Evolutionary conservation across 2,888 invertebrate genomes (phyloP), one percentile per base, ranked within the genome.

Genomic region (Perithous albicinctus): DNA sequence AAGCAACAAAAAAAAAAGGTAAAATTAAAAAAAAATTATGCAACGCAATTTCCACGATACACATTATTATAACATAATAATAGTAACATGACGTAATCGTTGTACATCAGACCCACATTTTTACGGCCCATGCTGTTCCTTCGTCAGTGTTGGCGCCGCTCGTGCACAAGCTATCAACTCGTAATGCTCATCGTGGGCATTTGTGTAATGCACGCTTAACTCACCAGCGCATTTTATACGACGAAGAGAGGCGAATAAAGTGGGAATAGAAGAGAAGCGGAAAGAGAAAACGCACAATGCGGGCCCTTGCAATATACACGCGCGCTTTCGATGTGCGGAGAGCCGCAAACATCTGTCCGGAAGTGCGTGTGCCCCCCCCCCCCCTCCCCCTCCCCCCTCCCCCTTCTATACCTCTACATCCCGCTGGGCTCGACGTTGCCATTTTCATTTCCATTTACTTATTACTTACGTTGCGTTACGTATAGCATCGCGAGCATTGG

Each of bases 331-430:
- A 18, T 64, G 75, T 80, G 82, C 73, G 70, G n/a, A 77, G 81
- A 79, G 80, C 81, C 84, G 81, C 59, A 87, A n/a, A 88, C 90
- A 89, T 89, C 89, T 90, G 90, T 86, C 90, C 90, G 90, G 90
- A 90, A 90, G 86, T 86, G 84, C 80, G 82, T 82, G 78, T n/a
- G 73, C 56, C 83, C 70, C 82, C 72, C 54, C 77, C 29, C 48
- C 56, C 82, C 72, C 54, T 79, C 29, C 48, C 56, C 56, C 83
- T 74, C 82, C 72, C 54, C 77, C 29, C 48, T 46, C n/a, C n/a
- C n/a, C n/a, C n/a, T n/a, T n/a, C n/a, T n/a, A n/a, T 35, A 20
- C 69, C 29, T 70, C 18, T 18, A 32, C 51, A 48, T 54, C 43
- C 69, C 79, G 74, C n/a, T 76, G 59, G 41, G 77, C 51, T 51